A percentile compares a stretch with the other conserved stretches of the same genome.
phyloP scores from a whole-genome alignment of 37 sponge, comb jelly and placozoan species.

The Theonella swinhoei region DNA sequence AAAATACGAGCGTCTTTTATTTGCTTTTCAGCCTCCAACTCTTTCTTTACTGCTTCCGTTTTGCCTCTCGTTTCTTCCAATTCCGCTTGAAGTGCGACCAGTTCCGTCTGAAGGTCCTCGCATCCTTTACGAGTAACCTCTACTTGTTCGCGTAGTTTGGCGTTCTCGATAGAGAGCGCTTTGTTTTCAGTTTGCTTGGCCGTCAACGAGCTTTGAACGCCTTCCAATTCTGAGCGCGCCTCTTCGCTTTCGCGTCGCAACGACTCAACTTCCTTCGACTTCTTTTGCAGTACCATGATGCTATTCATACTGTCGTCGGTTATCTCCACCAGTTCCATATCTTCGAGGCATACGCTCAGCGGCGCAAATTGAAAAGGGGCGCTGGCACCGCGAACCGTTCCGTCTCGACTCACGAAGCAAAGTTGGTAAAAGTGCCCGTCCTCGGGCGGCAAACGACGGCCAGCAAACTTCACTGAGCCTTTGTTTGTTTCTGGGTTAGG shows the following conservation, averaged over 20 bases:
- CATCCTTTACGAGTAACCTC: background rate
- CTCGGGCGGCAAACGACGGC: constrained; percentile 64
- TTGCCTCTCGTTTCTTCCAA: background rate
- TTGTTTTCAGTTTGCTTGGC: background rate
- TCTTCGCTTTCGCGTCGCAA: background rate
- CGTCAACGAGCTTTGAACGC: background rate
- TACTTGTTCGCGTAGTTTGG: background rate
- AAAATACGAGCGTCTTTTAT: background rate
- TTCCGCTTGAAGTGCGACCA: background rate
- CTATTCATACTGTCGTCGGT: constrained; percentile 33
- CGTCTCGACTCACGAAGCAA: constrained; percentile 61
- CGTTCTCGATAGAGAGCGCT: background rate
- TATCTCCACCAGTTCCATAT: constrained; percentile 60
- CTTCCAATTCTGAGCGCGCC: background rate
- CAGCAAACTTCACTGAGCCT: constrained; percentile 53
- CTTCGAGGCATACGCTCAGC: background rate
- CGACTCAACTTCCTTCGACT: background rate
- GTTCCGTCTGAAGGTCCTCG: background rate
- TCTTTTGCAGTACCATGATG: constrained; percentile 38
- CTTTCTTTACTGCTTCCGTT: background rate
- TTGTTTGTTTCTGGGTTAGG: background rate
- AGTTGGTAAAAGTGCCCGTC: constrained; percentile 77
- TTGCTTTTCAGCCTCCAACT: background rate
- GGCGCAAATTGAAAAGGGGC: constrained; percentile 52
- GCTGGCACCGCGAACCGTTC: constrained; percentile 54